Percentiles rank a stretch among this genome's conserved stretches.
Conservation (phyloP, 2,888 invertebrate species). For the Meliscaeva auricollis region DNA sequence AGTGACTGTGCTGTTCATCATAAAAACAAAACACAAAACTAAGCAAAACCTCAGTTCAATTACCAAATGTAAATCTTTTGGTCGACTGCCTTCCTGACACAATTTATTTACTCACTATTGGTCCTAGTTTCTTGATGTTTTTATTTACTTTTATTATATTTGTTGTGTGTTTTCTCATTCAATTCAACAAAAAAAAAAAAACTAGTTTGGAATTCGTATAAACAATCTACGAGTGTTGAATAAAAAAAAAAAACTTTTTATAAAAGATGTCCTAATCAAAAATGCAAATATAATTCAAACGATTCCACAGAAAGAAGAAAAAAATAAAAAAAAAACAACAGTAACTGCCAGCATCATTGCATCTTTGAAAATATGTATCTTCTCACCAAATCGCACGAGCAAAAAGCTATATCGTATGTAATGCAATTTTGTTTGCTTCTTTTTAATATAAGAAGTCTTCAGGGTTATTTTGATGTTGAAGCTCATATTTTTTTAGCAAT, state of each 20-base stretch:
- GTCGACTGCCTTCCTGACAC: conserved; percentile 55
- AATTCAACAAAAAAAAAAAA: conserved; percentile 21
- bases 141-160: not conserved
- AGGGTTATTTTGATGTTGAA: conserved; percentile 1
- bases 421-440: not conserved
- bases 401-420: not conserved
- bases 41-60: conserved; percentile 21
- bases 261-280: conserved; percentile 30
- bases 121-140: conserved; percentile 23
- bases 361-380: conserved; percentile 56
- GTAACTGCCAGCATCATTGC: conserved; percentile 9
- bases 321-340: conserved; percentile 16
- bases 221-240: not conserved
- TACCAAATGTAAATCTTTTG: conserved; percentile 8
- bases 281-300: conserved; percentile 56
- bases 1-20: not conserved
- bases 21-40: conserved; percentile 3
- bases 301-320: not conserved
- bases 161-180: not conserved
- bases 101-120: conserved; percentile 38
- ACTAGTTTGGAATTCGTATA: conserved; percentile 36
- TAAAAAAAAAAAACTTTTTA: not conserved
- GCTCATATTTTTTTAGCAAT: conserved; percentile 51
- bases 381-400: conserved; percentile 35
- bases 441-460: conserved; percentile 4